Evolutionary conservation across 2,113 vertebrate genomes (phyloP).

Genomic region (Spermophilus dauricus): DNA sequence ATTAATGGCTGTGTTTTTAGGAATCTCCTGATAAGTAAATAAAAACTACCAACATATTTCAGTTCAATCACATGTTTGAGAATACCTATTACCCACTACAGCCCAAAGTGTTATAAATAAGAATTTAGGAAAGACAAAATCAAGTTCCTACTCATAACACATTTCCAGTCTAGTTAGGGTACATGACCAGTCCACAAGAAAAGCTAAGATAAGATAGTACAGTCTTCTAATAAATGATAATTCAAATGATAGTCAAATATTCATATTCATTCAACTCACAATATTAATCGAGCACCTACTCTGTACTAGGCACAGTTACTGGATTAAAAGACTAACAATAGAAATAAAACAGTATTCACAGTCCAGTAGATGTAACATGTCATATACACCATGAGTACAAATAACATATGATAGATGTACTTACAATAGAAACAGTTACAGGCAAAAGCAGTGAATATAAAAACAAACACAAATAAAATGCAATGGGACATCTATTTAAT

Average conservation of each 20-base stretch:
- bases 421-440: too few species aligned
- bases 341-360: too few species aligned
- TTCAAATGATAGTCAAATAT: background rate
- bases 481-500: too few species aligned
- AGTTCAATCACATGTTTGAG: conserved; percentile 10
- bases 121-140: background rate
- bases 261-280: conserved; percentile 31
- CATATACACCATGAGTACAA: too few species aligned
- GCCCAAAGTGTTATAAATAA: conserved; percentile 26
- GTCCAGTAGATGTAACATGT: too few species aligned
- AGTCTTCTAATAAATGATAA: background rate
- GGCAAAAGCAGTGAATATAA: too few species aligned
- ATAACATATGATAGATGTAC: too few species aligned
- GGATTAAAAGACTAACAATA: too few species aligned
- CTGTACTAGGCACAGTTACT: background rate
- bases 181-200: background rate
- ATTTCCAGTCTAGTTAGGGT: too few species aligned
- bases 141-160: background rate
- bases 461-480: too few species aligned
- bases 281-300: background rate
- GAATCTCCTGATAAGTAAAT: conserved; percentile 46
- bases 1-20: conserved; percentile 58
- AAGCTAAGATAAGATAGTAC: background rate
- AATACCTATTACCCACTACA: background rate
- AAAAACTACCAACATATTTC: conserved; percentile 29